phyloP scores from a whole-genome alignment of 2,888 invertebrate species.

The Notodonta dromedarius region DNA sequence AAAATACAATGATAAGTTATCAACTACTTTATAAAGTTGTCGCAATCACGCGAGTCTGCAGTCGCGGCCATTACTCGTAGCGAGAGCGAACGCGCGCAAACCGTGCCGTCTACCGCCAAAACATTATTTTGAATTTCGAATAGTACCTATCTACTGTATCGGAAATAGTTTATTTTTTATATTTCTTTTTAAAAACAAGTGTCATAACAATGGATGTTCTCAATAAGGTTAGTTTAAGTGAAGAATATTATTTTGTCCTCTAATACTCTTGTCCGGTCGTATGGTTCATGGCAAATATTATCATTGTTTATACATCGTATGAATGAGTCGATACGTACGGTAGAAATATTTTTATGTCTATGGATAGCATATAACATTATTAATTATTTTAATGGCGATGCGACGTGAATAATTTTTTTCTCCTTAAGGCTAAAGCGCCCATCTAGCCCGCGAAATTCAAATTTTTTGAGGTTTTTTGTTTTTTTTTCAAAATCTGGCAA shows the following conservation, averaged over 20 bases:
- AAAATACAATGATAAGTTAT: slow-evolving; percentile 39
- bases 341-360: not conserved
- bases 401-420: not conserved
- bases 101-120: slow-evolving; percentile 35
- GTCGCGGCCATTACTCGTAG: slow-evolving; percentile 31
- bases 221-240: slow-evolving; percentile 39
- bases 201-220: slow-evolving; percentile 43
- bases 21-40: slow-evolving; percentile 38
- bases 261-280: slow-evolving; percentile 23
- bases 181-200: slow-evolving; percentile 12
- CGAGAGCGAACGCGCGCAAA: slow-evolving; percentile 33
- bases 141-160: slow-evolving; percentile 16
- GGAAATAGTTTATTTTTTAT: slow-evolving; percentile 21
- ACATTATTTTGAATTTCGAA: slow-evolving; percentile 32
- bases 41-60: slow-evolving; percentile 28
- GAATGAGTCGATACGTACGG: not conserved
- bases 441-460: no score
- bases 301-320: not conserved
- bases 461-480: no score
- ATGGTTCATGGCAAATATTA: not conserved
- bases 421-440: no score
- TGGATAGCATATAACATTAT: slow-evolving; percentile 7
- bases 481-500: no score
- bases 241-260: slow-evolving; percentile 20
- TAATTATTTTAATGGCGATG: not conserved